Conservation (phyloP, 2,113 vertebrate genomes). For the Tychaedon coryphoeus region DNA sequence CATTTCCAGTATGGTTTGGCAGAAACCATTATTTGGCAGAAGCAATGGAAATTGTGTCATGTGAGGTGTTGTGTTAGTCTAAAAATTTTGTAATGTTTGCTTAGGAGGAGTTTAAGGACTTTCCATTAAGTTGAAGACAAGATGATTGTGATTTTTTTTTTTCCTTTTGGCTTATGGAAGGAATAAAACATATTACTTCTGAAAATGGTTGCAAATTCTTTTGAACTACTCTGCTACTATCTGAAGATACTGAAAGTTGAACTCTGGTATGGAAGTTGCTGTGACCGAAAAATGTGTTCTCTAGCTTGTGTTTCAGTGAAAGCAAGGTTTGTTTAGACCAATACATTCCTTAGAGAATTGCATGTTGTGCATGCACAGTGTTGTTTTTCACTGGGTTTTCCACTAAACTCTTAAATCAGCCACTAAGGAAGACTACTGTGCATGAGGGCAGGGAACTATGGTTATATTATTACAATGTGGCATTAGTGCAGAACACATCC, state of each 20-base stretch:
- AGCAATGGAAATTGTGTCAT: background rate
- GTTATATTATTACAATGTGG: background rate
- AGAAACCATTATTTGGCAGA: background rate
- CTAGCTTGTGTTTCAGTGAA: conserved; percentile 47
- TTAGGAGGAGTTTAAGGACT: background rate
- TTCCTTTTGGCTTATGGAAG: conserved; percentile 29
- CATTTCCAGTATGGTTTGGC: background rate
- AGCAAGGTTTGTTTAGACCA: conserved; percentile 25
- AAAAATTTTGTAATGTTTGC: background rate
- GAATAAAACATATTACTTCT: conserved; percentile 34
- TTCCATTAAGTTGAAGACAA: background rate
- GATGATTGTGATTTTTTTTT: background rate
- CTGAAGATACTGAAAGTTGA: conserved; percentile 59
- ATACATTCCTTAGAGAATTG: background rate
- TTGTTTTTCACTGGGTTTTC: conserved; percentile 1
- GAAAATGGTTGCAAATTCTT: conserved; percentile 45
- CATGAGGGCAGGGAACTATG: background rate
- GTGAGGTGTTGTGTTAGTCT: background rate
- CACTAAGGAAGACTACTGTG: background rate
- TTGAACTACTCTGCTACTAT: conserved; percentile 26
- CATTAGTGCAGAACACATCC: background rate
- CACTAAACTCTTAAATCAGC: background rate
- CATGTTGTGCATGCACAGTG: conserved; percentile 34
- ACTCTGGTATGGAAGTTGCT: conserved; percentile 20
- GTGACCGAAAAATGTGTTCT: background rate